Evolutionary conservation across 2,113 vertebrate genomes (phyloP).

Genomic region (Azemiops feae): DNA sequence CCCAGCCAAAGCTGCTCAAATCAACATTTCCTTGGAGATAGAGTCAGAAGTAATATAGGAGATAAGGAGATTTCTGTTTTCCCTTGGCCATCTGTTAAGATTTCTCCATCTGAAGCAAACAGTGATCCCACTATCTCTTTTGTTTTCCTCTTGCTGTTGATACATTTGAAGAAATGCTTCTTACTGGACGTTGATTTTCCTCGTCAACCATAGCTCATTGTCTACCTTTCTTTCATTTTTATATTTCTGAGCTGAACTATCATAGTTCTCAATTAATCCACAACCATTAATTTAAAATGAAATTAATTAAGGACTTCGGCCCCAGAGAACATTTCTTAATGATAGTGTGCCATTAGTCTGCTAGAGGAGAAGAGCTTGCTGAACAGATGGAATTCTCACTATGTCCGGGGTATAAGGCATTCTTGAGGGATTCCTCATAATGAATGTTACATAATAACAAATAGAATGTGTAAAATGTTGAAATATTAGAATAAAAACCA

Average conservation of each 20-base stretch:
- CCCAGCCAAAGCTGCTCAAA: background rate
- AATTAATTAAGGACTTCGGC: background rate
- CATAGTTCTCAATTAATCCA: background rate
- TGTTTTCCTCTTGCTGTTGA: background rate
- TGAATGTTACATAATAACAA: slow-evolving; percentile 14
- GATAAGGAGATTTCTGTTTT: background rate
- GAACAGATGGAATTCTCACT: slow-evolving; percentile 5
- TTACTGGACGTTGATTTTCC: background rate
- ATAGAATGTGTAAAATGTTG: slow-evolving; percentile 11
- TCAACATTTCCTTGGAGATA: background rate
- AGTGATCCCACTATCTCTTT: background rate
- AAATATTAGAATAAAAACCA: slow-evolving; percentile 26
- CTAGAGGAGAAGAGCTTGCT: slow-evolving; percentile 19
- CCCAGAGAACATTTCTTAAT: slow-evolving; percentile 17
- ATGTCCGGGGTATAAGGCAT: background rate
- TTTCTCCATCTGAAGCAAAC: background rate
- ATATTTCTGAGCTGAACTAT: background rate
- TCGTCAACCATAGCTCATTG: background rate
- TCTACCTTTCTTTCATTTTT: background rate
- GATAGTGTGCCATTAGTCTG: slow-evolving; percentile 28
- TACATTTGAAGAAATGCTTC: background rate
- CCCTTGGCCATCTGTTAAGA: background rate
- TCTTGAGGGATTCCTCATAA: slow-evolving; percentile 23
- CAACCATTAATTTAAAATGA: slow-evolving; percentile 28
- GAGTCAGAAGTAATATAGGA: background rate